phyloP scores from a whole-genome alignment of 2,888 invertebrate species.

The Xylophagus ater region DNA sequence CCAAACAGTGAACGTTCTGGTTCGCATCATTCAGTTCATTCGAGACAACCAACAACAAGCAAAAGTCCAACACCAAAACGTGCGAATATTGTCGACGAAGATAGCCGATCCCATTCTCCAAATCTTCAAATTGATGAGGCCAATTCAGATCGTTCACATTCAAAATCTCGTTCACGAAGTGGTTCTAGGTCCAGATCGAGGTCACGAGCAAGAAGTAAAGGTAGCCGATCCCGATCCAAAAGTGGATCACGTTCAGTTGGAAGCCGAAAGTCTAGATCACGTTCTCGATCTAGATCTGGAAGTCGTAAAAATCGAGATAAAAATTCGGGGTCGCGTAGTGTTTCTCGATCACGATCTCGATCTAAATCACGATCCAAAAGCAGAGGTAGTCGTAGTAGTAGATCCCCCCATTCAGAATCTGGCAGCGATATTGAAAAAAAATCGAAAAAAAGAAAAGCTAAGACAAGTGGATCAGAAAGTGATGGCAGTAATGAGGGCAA shows the following conservation, averaged over 20 bases:
- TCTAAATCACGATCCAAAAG: constrained; percentile 14
- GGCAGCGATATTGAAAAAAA: constrained; percentile 32
- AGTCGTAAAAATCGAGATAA: constrained; percentile 15
- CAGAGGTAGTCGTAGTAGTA: constrained; percentile 26
- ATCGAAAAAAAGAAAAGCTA: constrained; percentile 35
- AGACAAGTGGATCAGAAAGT: constrained; percentile 43
- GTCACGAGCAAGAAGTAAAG: constrained; percentile 16
- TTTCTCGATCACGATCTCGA: constrained; percentile 16
- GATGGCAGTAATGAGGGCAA: constrained; percentile 31
- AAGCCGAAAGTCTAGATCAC: constrained; percentile 25
- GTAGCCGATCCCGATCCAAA: no score
- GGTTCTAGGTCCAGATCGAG: constrained; percentile 24
- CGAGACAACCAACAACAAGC: constrained; percentile 9
- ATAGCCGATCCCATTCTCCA: constrained; percentile 44
- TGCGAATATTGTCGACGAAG: constrained; percentile 25
- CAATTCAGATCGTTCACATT: constrained; percentile 28
- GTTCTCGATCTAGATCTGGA: constrained; percentile 40
- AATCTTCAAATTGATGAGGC: constrained; percentile 43
- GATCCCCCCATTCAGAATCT: no score
- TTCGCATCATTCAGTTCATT: no score
- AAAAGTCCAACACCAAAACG: constrained; percentile 20
- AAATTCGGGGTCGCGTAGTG: not conserved
- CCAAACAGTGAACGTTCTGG: constrained; percentile 22
- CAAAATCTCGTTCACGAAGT: constrained; percentile 31
- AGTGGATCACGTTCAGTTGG: not conserved